phyloP scores from a whole-genome alignment of 2,113 vertebrate genomes.

The Laticauda laticaudata region DNA sequence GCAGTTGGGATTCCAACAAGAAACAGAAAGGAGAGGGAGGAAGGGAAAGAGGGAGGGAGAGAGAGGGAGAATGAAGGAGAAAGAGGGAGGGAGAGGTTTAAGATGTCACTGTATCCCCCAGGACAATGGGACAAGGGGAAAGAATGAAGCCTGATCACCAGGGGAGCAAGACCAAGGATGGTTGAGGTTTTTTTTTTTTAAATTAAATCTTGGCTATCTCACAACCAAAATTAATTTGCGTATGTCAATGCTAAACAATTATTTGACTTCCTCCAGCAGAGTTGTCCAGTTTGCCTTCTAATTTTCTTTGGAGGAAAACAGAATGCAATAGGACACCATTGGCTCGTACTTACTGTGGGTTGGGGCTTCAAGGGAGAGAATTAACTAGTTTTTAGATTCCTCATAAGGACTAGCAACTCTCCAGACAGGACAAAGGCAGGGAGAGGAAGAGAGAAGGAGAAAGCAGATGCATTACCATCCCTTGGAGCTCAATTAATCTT shows the following conservation, averaged over 20 bases:
- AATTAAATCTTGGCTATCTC: background rate
- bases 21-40: background rate
- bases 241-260: background rate
- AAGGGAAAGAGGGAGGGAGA: too few species aligned
- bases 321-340: background rate
- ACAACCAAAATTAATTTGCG: background rate
- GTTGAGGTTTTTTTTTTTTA: background rate
- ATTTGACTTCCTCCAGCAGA: background rate
- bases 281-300: background rate
- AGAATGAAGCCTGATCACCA: background rate
- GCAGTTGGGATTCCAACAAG: background rate
- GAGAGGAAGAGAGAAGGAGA: background rate
- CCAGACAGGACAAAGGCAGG: background rate
- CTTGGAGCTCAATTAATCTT: conserved; percentile 17
- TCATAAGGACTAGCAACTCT: conserved; percentile 13
- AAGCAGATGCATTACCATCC: background rate
- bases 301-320: background rate
- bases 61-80: too few species aligned
- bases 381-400: conserved; percentile 14
- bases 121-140: too few species aligned
- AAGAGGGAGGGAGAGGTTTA: background rate
- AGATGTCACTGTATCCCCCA: background rate
- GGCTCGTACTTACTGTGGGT: background rate
- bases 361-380: background rate
- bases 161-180: background rate